Percentiles rank a stretch among this genome's conserved stretches.
Evolutionary conservation across 2,113 vertebrate species (phyloP).

Genomic region (Todiramphus chloris): DNA sequence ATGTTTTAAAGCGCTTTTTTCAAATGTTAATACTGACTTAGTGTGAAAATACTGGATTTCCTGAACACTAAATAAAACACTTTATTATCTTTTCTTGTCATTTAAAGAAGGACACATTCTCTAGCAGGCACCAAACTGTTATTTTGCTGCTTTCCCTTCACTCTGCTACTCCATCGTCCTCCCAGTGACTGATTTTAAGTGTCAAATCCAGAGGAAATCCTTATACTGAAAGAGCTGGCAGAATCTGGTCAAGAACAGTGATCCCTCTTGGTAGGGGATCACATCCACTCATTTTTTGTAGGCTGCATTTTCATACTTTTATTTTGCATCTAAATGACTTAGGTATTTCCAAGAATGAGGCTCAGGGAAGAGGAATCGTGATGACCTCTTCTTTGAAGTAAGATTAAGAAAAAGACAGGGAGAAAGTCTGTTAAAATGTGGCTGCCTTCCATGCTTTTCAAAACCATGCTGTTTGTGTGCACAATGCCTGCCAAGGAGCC

Average conservation of each 20-base stretch:
- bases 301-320: background rate
- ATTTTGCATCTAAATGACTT: background rate
- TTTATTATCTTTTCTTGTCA: background rate
- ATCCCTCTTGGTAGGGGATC: background rate
- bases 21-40: background rate
- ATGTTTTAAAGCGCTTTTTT: background rate
- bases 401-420: background rate
- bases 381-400: slow-evolving; percentile 48
- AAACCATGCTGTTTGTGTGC: background rate
- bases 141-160: background rate
- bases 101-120: background rate
- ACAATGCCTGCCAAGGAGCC: background rate
- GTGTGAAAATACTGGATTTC: background rate
- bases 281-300: background rate
- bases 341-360: background rate
- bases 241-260: background rate
- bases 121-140: background rate
- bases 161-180: background rate
- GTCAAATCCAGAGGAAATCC: background rate
- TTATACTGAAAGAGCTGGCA: background rate
- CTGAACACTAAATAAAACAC: background rate
- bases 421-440: slow-evolving; percentile 8
- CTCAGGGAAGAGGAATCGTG: background rate
- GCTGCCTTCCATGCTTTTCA: slow-evolving; percentile 3
- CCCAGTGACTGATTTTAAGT: background rate